Percentiles rank a stretch among this genome's conserved stretches.
phyloP scores from a whole-genome alignment of 2,888 invertebrate genomes.

The Agriopis marginaria region DNA sequence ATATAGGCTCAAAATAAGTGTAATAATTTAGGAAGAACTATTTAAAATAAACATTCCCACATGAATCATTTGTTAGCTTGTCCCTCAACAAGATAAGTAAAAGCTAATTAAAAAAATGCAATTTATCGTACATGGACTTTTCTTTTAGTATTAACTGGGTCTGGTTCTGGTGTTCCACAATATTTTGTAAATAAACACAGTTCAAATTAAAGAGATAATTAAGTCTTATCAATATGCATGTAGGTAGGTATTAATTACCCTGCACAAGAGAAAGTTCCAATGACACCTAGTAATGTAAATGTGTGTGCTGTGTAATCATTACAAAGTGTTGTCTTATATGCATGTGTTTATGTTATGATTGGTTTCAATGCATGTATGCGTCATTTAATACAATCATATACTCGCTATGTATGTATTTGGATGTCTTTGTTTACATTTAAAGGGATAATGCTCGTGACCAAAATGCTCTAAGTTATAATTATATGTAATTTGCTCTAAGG shows the following conservation, averaged over 20 bases:
- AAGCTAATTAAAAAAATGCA: no score
- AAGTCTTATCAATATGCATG: constrained; percentile 53
- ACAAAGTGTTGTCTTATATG: not conserved
- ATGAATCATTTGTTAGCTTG: no score
- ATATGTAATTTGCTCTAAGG: no score
- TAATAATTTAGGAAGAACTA: no score
- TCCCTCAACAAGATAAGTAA: no score
- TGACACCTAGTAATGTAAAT: constrained; percentile 3
- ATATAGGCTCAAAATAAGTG: no score
- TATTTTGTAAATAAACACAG: constrained; percentile 49
- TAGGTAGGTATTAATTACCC: constrained; percentile 16
- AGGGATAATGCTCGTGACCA: not conserved
- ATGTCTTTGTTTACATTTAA: constrained; percentile 12
- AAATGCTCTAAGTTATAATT: not conserved
- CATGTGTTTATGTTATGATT: not conserved
- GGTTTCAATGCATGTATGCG: not conserved
- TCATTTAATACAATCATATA: not conserved
- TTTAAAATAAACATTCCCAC: no score
- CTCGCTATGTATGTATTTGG: not conserved
- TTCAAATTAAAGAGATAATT: constrained; percentile 47
- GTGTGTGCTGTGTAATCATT: not conserved
- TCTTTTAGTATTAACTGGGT: not conserved
- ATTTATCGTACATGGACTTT: no score
- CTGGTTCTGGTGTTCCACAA: constrained; percentile 37
- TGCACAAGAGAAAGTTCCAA: constrained; percentile 23